phyloP scores from a whole-genome alignment of 2,797 vertebrate genomes.

The Sebastes cheni region DNA sequence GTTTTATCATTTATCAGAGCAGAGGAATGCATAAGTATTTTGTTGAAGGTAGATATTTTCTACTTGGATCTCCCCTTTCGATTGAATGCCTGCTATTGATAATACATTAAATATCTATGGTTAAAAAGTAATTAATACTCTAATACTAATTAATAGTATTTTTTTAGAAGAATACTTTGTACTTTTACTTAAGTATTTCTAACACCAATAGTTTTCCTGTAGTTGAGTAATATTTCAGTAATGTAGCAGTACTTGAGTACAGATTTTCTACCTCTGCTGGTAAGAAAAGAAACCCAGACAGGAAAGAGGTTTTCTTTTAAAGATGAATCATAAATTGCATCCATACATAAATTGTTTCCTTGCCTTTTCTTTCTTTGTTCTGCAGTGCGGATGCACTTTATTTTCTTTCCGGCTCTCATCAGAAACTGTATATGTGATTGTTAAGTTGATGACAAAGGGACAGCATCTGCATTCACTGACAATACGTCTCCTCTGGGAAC shows the following conservation, averaged over 20 bases:
- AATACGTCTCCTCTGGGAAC: neutral
- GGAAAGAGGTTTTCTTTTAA: neutral
- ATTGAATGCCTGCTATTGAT: too few species aligned
- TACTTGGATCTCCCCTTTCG: too few species aligned
- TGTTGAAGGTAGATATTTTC: too few species aligned
- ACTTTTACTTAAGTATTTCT: too few species aligned
- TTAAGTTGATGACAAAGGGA: conserved; percentile 17
- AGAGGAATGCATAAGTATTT: too few species aligned
- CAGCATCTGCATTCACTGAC: conserved; percentile 11
- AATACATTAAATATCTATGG: too few species aligned
- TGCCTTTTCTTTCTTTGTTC: neutral
- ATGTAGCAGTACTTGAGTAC: too few species aligned
- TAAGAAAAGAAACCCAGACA: neutral
- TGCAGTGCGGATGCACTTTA: neutral
- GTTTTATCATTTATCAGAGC: too few species aligned
- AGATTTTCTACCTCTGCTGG: neutral
- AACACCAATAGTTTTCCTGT: accelerated
- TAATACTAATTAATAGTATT: too few species aligned
- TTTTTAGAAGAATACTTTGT: too few species aligned
- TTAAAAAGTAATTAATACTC: too few species aligned
- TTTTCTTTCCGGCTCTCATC: neutral
- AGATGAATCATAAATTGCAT: neutral
- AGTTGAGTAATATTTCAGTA: too few species aligned
- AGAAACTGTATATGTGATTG: neutral
- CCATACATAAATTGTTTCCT: neutral